Conservation (phyloP, 2,888 invertebrate genomes). For the Rhogogaster chlorosoma region DNA sequence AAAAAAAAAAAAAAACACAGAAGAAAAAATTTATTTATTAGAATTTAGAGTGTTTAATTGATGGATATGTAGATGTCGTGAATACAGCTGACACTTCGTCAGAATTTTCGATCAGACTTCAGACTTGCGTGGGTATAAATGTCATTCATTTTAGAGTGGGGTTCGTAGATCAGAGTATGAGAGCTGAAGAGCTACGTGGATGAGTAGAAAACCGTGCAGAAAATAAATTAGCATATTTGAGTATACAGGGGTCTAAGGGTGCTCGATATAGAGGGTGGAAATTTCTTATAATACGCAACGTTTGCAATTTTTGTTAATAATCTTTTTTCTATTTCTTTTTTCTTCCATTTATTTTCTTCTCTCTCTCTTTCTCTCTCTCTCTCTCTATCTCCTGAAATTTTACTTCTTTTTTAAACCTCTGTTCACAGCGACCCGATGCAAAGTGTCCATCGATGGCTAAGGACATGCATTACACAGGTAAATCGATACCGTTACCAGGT, state of each 20-base stretch:
- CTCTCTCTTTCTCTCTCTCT: not conserved
- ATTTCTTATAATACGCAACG: not conserved
- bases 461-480: conserved; percentile 94
- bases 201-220: not conserved
- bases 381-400: not conserved
- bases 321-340: not conserved
- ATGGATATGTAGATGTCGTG: too few species aligned
- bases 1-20: too few species aligned
- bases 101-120: too few species aligned
- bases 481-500: conserved; percentile 52
- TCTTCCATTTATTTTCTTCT: not conserved
- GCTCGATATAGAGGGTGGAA: not conserved
- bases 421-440: conserved; percentile 66
- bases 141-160: not conserved
- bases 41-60: too few species aligned
- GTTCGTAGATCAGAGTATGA: not conserved
- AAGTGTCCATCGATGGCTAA: conserved; percentile 94
- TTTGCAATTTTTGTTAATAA: not conserved
- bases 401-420: not conserved
- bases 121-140: not conserved
- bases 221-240: conserved; percentile 14
- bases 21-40: too few species aligned
- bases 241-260: not conserved
- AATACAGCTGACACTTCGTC: too few species aligned
- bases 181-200: not conserved